phyloP scores from a whole-genome alignment of 2,888 invertebrate species.

The Luperina nickerlii region DNA sequence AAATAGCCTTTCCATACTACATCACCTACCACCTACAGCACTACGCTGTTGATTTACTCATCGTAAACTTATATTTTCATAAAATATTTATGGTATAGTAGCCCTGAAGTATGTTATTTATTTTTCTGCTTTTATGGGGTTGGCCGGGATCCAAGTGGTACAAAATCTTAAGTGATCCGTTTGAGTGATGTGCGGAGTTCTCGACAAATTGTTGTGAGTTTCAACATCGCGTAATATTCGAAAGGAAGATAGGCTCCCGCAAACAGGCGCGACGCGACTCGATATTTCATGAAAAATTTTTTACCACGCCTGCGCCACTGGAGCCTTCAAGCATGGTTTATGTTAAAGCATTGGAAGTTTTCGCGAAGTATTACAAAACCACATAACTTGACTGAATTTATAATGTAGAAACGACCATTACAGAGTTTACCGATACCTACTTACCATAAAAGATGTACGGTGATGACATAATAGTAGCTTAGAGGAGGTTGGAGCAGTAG shows the following conservation, averaged over 20 bases:
- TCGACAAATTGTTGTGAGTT: constrained; percentile 14
- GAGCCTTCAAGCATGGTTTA: not conserved
- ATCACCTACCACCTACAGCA: not conserved
- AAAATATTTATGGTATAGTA: constrained; percentile 19
- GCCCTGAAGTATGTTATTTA: constrained; percentile 8
- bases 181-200: constrained; percentile 21
- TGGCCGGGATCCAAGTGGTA: constrained; percentile 48
- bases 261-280: not conserved
- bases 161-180: constrained; percentile 38
- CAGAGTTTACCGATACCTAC: constrained; percentile 3
- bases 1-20: not conserved
- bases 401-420: not conserved
- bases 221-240: not conserved
- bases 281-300: not conserved
- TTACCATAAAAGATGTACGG: constrained; percentile 24
- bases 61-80: constrained; percentile 18
- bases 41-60: constrained; percentile 10
- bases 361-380: not conserved
- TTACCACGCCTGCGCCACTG: not conserved
- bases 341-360: not conserved
- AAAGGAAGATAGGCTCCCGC: not conserved
- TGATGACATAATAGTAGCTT: constrained; percentile 3
- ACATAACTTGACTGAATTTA: not conserved
- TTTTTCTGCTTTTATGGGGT: constrained; percentile 28
- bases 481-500: not conserved